Evolutionary conservation across 2,888 invertebrate species (phyloP), one percentile per base, ranked within the genome.

Genomic region (Eupithecia inturbata): DNA sequence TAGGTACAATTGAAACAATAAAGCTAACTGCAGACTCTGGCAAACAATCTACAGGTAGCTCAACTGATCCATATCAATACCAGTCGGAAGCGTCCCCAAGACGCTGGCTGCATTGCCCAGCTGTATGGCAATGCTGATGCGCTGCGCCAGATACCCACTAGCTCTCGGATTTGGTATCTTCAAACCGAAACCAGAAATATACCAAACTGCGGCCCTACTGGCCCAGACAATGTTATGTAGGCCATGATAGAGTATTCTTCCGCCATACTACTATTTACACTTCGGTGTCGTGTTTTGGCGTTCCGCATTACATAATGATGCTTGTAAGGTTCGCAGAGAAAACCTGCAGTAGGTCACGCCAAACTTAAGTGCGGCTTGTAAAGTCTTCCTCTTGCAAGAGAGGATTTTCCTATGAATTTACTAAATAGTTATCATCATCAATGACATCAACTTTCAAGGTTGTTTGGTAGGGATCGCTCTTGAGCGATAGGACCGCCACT

Each of bases 281-380:
- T 79, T 80, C 79, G 76, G 78, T 78, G 84, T 89, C 87, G 86
- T 91, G 90, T 92, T 89, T 91, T 89, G 87, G 86, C 87, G 88
- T 72, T 71, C 79, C 63, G 67, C 26, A 67, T 87, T 87, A 86
- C 82, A 82, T 87, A 87, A 87, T 83, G 80, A 80, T 78, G 75
- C 77, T 78, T 45, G 84, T 84, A 90, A 36, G 10, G 90, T 75
- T 31, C 68, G 86, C 88, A 84, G 36, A 71, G 49, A 68, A 67
- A 57, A 22, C 41, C 19, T 19, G 22, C 1, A 28, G 7, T 22
- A 6, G 45, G 14, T 22, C 7, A 36, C n/a, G n/a, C 0, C n/a
- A 33, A 49, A 31, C 31, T n/a, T 67, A 6, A 6, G 26, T 31
- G 26, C n/a, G 22, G n/a, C 49, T 53, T 22, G n/a, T 22, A 53